Percentiles rank a stretch among this genome's conserved stretches.
These are phyloP conservation scores for Pseudachorutes palmiensis DNA, from an alignment of 1,140 invertebrate species.

Conservation along the genomic window DNA sequence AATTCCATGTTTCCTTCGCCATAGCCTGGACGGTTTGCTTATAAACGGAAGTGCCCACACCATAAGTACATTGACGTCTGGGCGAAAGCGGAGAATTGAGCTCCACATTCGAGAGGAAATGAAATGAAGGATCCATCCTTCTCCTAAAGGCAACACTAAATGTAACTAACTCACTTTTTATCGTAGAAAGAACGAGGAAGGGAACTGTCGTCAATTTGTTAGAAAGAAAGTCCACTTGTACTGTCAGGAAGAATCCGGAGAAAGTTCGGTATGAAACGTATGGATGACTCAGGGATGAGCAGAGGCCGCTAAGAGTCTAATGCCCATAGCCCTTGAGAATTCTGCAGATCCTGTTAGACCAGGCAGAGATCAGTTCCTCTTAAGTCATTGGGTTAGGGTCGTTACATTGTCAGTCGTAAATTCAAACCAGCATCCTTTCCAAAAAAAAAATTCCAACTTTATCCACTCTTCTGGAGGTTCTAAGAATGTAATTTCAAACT, in stretches of 20 bases:
- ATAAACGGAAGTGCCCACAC: background rate
- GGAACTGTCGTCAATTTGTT: background rate
- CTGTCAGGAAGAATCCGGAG: background rate
- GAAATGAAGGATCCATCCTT: background rate
- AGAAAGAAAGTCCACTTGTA: background rate
- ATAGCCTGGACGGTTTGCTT: background rate
- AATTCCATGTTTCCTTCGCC: background rate
- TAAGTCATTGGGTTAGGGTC: conserved; percentile 3
- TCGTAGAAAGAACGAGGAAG: background rate
- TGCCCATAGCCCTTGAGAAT: too few relatives aligned
- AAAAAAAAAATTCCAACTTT: background rate
- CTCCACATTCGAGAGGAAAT: background rate
- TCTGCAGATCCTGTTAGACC: background rate
- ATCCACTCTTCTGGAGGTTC: background rate
- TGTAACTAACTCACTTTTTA: background rate
- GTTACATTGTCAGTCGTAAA: conserved; percentile 11
- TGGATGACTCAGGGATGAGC: background rate
- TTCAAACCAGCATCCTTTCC: background rate
- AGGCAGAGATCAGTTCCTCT: background rate
- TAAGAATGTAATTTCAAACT: too few relatives aligned
- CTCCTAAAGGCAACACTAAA: background rate
- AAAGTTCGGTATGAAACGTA: background rate
- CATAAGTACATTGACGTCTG: too few relatives aligned
- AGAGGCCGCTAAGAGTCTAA: background rate
- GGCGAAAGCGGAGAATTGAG: too few relatives aligned